Base-by-base conservation (phyloP, 2,113 vertebrate genomes). In the Platichthys flesus region DNA sequence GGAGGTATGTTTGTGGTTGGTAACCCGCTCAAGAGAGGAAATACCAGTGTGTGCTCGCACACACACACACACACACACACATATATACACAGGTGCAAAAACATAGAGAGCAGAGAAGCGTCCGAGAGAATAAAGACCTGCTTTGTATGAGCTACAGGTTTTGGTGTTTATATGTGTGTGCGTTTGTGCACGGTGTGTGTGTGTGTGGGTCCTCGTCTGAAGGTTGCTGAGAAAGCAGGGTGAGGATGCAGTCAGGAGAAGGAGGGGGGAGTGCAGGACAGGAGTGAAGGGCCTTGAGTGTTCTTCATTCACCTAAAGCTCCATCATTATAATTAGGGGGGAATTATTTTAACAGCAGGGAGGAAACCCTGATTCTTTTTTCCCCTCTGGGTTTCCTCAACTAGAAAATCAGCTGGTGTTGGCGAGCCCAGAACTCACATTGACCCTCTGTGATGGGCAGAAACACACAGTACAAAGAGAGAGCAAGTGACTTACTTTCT, bases 1-100 rank as follows among this genome's bases (percentile, higher is more conserved):
- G 74, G 81, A 91, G 86, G 84, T 92, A 93, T 94, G 93, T 94
- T 95, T 95, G 93, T 94, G 94, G 95, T 96, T 91, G 94, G 89
- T 89, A 93, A 87, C 84, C 80, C 81, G 85, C 88, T 87, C 78
- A 80, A 84, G 83, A 86, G 86, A 92, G 93, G 90, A 93, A 93
- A 92, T 92, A 92, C 91, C 90, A 89, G 87, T 67, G 71, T 83
- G 71, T 12, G 37, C 37, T 12, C 37, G 2, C 37, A 40, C 37
- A 40, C 37, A 40, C 37, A 31, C 28, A 31, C 28, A 31, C 28
- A 31, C 28, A 31, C 28, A 31, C 28, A 31, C 28, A 31, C 40
- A 42, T 10, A 42, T 13, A 12, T 76, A 81, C 86, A 84, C 90
- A 92, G 92, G 92, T 93, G 90, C 88, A 94, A 93, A 92, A 92